These are phyloP conservation scores for Regulus satrapa DNA, from an alignment of 2,113 vertebrate species.

Conservation along the genomic window DNA sequence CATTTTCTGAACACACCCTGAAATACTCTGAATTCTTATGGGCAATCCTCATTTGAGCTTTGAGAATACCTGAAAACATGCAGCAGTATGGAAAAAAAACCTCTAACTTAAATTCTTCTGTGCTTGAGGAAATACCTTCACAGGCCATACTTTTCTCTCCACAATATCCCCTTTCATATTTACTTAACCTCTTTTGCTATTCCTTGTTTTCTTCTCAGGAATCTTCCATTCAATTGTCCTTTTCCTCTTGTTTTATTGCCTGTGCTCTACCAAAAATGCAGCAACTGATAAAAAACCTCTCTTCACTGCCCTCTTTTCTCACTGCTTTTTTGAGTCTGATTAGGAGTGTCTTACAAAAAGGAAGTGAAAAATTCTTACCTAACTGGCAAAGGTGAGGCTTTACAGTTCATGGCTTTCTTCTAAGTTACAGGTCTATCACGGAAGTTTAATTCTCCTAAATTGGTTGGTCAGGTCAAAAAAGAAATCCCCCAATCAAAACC, in stretches of 20 bases:
- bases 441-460: background rate
- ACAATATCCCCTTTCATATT: background rate
- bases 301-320: background rate
- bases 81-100: background rate
- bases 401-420: background rate
- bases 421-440: background rate
- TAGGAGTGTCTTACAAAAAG: background rate
- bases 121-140: background rate
- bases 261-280: background rate
- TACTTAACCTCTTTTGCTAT: background rate
- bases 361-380: background rate
- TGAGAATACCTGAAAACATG: background rate
- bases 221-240: background rate
- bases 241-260: background rate
- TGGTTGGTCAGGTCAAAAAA: background rate
- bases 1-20: background rate
- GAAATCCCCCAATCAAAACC: background rate
- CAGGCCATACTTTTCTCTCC: background rate
- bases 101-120: background rate
- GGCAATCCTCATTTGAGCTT: background rate
- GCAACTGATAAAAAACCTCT: background rate
- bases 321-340: background rate
- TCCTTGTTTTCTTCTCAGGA: background rate
- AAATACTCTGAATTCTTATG: background rate
- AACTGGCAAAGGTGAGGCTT: background rate